Base-by-base conservation (phyloP, 2,888 invertebrate species). In the Dorcus parallelipipedus region DNA sequence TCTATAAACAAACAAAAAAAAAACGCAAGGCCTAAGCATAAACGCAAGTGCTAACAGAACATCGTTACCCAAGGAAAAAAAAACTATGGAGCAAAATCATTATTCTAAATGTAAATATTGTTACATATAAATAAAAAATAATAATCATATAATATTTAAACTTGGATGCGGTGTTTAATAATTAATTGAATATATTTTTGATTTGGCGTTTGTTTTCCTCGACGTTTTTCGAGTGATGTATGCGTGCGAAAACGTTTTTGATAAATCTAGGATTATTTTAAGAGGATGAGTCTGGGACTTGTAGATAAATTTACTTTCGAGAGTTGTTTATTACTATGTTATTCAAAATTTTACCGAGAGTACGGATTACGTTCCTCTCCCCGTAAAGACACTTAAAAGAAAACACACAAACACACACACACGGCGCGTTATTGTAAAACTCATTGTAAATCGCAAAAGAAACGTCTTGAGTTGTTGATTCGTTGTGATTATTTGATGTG, bases 31-130 rank as follows among this genome's bases (percentile, higher is more conserved):
- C 45, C 45, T 45, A 45, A 45, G 9, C 9, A 60, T 61, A 64
- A 66, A 67, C 65, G 57, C 62, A 65, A 68, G 63, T 67, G 67
- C 67, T 52, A 67, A 69, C 69, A 67, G 67, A 66, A 65, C 64
- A 62, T 64, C 65, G 66, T 48, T 26, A 57, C 52, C 10, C 41
- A 48, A 54, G 33, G 42, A 47, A 53, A 47, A 45, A 52, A 58
- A 69, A 64, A 69, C 64, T 67, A 71, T 69, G 72, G 73, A 74
- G 71, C 73, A 72, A 73, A 70, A 76, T 76, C 72, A 79, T 80
- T 78, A 81, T 81, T 81, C 81, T 81, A 81, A 81, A 81, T 81
- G 81, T 81, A 81, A 78, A 81, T 81, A 81, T 80, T 81, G 80
- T 81, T 81, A 80, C 74, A 79, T 78, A 79, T 74, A 75, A 73